These are phyloP conservation scores for Dysidea cf. avara DNA, from an alignment of 37 sponge, comb jelly and placozoan genomes.

Conservation along the genomic window DNA sequence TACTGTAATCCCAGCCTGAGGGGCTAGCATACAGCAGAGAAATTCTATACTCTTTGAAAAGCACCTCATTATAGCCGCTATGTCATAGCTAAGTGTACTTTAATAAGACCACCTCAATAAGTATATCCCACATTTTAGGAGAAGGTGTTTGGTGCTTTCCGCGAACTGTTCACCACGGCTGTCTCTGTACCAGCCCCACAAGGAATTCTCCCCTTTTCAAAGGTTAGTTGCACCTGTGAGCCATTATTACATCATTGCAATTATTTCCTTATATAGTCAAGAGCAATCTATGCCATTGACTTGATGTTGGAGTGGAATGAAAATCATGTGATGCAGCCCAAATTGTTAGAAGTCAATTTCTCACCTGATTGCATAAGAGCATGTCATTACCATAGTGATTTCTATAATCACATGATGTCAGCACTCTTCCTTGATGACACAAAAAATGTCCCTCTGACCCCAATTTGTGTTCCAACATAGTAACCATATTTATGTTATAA, in stretches of 20 bases:
- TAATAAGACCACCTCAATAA: too few relatives aligned
- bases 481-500: background rate
- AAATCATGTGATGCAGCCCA: conserved; percentile 51
- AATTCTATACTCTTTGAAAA: too few relatives aligned
- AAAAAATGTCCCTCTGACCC: conserved; percentile 14
- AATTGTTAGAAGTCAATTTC: conserved; percentile 85
- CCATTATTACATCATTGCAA: too few relatives aligned
- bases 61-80: too few relatives aligned
- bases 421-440: conserved; percentile 52
- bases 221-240: conserved; percentile 20
- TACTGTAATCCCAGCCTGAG: too few relatives aligned
- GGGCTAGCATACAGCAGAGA: too few relatives aligned
- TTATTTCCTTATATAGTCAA: conserved; percentile 34
- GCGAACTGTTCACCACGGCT: conserved; percentile 59
- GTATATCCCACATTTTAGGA: conserved; percentile 35
- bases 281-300: conserved; percentile 88
- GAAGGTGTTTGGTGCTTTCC: conserved; percentile 26
- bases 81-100: too few relatives aligned
- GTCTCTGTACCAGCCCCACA: conserved; percentile 46
- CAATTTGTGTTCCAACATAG: conserved; percentile 6
- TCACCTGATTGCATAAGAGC: conserved; percentile 84
- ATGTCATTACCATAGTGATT: conserved; percentile 82
- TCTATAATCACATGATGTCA: conserved; percentile 84
- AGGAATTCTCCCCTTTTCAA: conserved; percentile 40
- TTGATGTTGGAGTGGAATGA: conserved; percentile 85